Percentiles rank a stretch among this genome's conserved stretches.
These are phyloP conservation scores for Phrynocephalus vlangalii DNA, from an alignment of 2,797 vertebrate genomes.

Conservation along the genomic window DNA sequence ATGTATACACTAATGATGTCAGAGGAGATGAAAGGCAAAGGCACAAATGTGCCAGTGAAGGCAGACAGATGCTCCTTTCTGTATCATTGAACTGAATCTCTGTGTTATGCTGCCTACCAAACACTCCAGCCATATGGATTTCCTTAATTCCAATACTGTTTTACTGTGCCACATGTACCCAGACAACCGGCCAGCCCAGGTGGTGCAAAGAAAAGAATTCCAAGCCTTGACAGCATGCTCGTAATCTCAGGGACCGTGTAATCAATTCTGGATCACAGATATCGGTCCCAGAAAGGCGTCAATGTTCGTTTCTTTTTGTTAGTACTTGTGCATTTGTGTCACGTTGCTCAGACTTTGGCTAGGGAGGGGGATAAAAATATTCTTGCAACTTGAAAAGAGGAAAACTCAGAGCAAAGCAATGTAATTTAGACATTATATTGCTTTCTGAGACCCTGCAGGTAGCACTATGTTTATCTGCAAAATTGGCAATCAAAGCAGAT, in stretches of 20 bases:
- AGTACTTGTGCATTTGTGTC: not conserved
- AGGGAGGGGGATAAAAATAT: not conserved
- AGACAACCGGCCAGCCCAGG: slow-evolving; percentile 36
- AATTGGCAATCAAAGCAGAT: not conserved
- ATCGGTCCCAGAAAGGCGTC: not conserved
- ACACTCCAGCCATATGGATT: not conserved
- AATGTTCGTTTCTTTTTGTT: not conserved
- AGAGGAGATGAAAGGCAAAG: not conserved
- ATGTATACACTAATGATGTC: not conserved
- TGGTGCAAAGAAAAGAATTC: slow-evolving; percentile 32
- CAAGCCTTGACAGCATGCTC: not conserved
- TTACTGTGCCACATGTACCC: not conserved
- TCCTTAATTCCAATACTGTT: not conserved
- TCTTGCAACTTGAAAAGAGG: not conserved
- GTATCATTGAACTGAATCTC: not conserved
- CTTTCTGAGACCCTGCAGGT: slow-evolving; percentile 2
- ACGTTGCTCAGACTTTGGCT: not conserved
- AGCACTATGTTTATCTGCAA: not conserved
- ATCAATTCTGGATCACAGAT: slow-evolving; percentile 32
- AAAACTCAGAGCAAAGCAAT: not conserved
- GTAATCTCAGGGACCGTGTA: slow-evolving; percentile 14
- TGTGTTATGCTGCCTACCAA: not conserved
- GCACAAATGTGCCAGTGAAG: not conserved
- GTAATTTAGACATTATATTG: slow-evolving; percentile 14
- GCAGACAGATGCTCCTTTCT: not conserved